Evolutionary conservation across 2,888 invertebrate genomes (phyloP), one percentile per base, ranked within the genome.

Genomic region (Lasioglossum lativentre): DNA sequence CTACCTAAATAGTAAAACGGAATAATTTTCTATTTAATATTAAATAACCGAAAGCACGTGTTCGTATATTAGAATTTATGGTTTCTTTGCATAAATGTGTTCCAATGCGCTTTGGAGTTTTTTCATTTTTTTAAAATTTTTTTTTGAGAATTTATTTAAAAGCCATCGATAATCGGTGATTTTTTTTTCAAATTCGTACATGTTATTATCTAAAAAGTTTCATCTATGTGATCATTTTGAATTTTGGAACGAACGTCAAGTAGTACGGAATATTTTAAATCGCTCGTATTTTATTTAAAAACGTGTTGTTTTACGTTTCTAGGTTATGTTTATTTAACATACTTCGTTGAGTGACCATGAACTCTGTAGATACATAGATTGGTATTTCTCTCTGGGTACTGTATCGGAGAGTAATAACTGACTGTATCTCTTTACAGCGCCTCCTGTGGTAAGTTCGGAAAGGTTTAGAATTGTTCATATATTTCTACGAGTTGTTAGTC

Each of bases 271-370:
- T 2, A 70, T 73, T 73, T 73, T 14, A n/a, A 34, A 72, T 42
- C 42, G 42, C 27, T 42, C 6, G 14, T 30, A 47, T 19, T 73
- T 45, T 76, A 10, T 10, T 76, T 45, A 3, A 5, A 16, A 66
- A 75, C 30, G 23, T 34, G 42, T 42, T 66, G 16, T 42, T 45
- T 34, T 34, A 40, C 23, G 27, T 66, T 75, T 75, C 23, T 75
- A 34, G 75, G 75, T 75, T 75, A 75, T 75, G 23, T 66, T 75
- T 75, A 34, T 47, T 70, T 70, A 70, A 70, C 40, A 70, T 40
- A 38, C 19, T 68, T 68, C 10, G 38, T 4, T 12, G 14, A n/a
- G 4, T 14, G 40, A 40, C 12, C 63, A 27, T 40, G 40, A 38
- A 70, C 40, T 70, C 40, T 4, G 14, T 70, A 40, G 40, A 40